A percentile compares a stretch with the other conserved stretches of the same genome.
Conservation (phyloP, 64 coral and sea anemone genomes). For the Dendrophyllia cribrosa region DNA sequence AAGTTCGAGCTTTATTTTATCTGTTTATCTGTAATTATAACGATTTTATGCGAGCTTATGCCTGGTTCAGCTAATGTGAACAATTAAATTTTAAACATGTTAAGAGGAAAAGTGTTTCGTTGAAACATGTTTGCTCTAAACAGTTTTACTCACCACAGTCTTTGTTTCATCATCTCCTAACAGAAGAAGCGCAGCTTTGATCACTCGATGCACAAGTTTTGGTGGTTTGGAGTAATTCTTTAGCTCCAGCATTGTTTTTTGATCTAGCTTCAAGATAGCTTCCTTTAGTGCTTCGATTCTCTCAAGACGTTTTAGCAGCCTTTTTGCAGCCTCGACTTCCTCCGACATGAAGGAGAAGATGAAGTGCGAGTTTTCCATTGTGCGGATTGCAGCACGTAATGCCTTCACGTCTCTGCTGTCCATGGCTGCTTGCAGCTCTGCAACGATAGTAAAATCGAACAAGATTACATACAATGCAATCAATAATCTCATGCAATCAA, state of each 20-base stretch:
- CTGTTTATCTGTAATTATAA: too few species aligned
- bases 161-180: background rate
- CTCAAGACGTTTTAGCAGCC: background rate
- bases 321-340: background rate
- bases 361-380: background rate
- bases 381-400: background rate
- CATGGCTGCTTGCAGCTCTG: background rate
- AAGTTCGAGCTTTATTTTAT: too few species aligned
- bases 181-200: background rate
- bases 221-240: constrained; percentile 11
- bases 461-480: background rate
- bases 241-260: constrained; percentile 6
- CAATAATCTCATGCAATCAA: too few species aligned
- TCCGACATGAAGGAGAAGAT: background rate
- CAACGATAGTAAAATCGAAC: background rate
- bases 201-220: background rate
- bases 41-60: too few species aligned
- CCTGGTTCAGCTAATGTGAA: too few species aligned
- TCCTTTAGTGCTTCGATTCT: background rate
- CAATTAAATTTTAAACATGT: too few species aligned
- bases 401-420: background rate
- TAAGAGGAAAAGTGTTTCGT: too few species aligned
- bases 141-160: background rate
- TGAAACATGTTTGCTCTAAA: too few species aligned
- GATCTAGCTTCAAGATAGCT: background rate